Base-by-base conservation (phyloP, 2,797 vertebrate species). In the Nasua narica region DNA sequence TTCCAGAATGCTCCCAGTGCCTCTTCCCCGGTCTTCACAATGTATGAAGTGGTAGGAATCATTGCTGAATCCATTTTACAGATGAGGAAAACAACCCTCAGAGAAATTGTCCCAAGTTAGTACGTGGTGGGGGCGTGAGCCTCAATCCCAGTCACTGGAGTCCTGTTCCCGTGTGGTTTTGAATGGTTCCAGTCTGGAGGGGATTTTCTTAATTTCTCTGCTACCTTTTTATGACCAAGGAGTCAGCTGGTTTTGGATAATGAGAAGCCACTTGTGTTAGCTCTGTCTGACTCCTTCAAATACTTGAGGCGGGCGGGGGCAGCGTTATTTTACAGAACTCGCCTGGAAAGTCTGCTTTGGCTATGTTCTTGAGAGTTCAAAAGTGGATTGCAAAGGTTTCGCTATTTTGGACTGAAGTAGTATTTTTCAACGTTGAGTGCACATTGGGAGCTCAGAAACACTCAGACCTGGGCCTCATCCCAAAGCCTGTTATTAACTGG, bases 71-170 rank as follows among this genome's bases (percentile, higher is more conserved):
- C 27, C 76, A 48, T 60, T 72, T 67, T 40, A 50, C 32, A 82
- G 87, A 72, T 48, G 69, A 86, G 67, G 35, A 60, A 78, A 67
- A 16, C 16, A 46, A 4, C 18, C 21, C 58, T 25, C 46, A 12
- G 89, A 77, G 14, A 83, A 35, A 29, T 52, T 40, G 12, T 29
- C 69, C 40, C 14, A 40, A 84, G 37, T 35, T 14, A 43, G 27
- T 9, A 11, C 19, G 9, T 60, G 11, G 21, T 21, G 29, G 9
- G 9, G 10, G 6, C 0, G 0, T 6, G 43, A 67, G 46, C 65
- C 32, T 46, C 60, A 35, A 52, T 25, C 56, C 56, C 25, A n/a
- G 23, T 40, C 43, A 25, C 86, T 46, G n/a, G 52, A 74, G 9
- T 6, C 10, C 65, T 62, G 29, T 27, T 43, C 54, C 29, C 5